Evolutionary conservation across 2,888 invertebrate species (phyloP).

Genomic region (Cantharis flavilabris): DNA sequence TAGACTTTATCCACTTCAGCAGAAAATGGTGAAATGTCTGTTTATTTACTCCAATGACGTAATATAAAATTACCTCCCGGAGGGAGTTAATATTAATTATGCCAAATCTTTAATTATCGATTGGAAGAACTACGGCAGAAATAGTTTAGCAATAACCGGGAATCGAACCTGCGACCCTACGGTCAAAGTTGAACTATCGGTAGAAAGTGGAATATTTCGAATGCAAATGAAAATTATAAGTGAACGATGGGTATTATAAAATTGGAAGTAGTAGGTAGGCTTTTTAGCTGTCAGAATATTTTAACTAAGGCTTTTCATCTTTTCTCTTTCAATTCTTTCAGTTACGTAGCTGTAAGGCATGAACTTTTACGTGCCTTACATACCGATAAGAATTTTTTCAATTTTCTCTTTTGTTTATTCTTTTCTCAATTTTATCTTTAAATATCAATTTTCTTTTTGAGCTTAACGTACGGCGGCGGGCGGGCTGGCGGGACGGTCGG

Average conservation of each 20-base stretch:
- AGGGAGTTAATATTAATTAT: too few relatives aligned
- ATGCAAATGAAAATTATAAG: background rate
- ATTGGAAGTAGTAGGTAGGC: background rate
- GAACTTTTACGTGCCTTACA: background rate
- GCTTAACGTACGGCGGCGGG: background rate
- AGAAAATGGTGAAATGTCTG: too few relatives aligned
- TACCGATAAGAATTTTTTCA: background rate
- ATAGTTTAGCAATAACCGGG: too few relatives aligned
- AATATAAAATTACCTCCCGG: too few relatives aligned
- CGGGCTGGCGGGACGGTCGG: background rate
- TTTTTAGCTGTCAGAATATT: background rate
- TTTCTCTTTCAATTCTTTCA: background rate
- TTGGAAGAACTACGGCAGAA: too few relatives aligned
- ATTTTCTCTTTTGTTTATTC: background rate
- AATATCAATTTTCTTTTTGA: background rate
- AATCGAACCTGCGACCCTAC: too few relatives aligned
- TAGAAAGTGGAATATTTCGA: too few relatives aligned
- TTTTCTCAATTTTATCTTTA: background rate
- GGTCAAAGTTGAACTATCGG: too few relatives aligned
- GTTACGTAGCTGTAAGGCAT: background rate
- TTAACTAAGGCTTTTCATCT: background rate
- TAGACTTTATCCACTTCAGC: too few relatives aligned
- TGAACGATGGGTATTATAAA: background rate
- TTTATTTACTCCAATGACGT: too few relatives aligned
- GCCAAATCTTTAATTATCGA: too few relatives aligned